phyloP scores from a whole-genome alignment of 2,888 invertebrate genomes.

The Plagodis pulveraria region DNA sequence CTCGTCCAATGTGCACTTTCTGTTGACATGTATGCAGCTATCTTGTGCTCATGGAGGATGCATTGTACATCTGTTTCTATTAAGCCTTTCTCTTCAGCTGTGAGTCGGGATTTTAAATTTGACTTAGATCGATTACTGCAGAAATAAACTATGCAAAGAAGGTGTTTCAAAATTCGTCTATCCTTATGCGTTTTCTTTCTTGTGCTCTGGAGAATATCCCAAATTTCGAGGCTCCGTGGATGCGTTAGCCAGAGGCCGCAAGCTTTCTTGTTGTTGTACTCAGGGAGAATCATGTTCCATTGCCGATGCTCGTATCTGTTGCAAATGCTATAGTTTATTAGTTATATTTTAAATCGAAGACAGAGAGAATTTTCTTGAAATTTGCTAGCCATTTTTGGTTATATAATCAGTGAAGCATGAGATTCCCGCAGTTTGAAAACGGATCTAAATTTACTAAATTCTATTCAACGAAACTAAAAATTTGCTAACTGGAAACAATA shows the following conservation, averaged over 20 bases:
- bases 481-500: too few species aligned
- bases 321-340: too few species aligned
- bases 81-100: conserved; percentile 50
- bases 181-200: conserved; percentile 54
- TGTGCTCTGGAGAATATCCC: conserved; percentile 59
- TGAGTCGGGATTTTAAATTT: conserved; percentile 32
- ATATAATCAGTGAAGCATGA: too few species aligned
- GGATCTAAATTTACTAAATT: too few species aligned
- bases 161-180: conserved; percentile 52
- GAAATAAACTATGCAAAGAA: conserved; percentile 63
- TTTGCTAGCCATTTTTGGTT: too few species aligned
- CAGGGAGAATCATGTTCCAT: conserved; percentile 71
- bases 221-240: conserved; percentile 65
- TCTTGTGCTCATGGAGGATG: conserved; percentile 52
- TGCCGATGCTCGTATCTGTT: conserved; percentile 65
- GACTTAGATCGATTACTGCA: conserved; percentile 44
- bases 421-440: too few species aligned
- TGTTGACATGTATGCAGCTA: conserved; percentile 28
- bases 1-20: conserved; percentile 45
- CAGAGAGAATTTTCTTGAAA: too few species aligned
- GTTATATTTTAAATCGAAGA: too few species aligned
- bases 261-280: conserved; percentile 55
- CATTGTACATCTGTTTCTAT: conserved; percentile 55
- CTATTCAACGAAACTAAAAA: too few species aligned
- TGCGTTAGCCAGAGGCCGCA: conserved; percentile 63